Evolutionary conservation across 2,888 invertebrate genomes (phyloP), one percentile per base, ranked within the genome.

Genomic region (Fabriciana adippe): DNA sequence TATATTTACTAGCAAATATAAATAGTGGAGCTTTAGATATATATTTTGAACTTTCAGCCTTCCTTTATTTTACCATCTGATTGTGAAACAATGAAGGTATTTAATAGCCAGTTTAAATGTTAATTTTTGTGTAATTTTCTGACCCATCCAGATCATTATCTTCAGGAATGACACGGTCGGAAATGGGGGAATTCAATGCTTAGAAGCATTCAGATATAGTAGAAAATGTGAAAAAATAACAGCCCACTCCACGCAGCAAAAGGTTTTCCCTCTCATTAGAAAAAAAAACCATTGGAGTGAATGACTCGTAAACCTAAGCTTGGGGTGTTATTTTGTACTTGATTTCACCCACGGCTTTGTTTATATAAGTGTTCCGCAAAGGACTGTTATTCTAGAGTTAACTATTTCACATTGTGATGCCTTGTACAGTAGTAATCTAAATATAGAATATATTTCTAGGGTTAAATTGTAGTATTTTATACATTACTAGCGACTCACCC

Each of bases 141-240:
- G 51, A n/a, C 55, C 14, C 53, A 50, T 60, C 35, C 61, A 65
- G 50, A 65, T 51, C 68, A 68, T 70, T 64, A 70, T 62, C 48
- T 70, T 50, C 70, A 64, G 64, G 50, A 62, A 64, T 14, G 48
- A 54, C 54, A 59, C 57, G 13, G 55, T 48, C 55, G 13, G 15
- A 68, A 64, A 26, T 18, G 18, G 35, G 41, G 55, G 26, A 59
- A 45, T 59, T 21, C 59, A 57, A 64, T 45, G 51, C 51, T 41
- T 21, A 45, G 35, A 41, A 41, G 21, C 45, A 59, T 54, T 64
- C 55, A 55, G 48, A 55, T 68, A 48, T 60, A 41, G 41, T n/a
- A 64, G 41, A 45, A 47, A 64, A 64, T 64, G 35, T n/a, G 55
- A 57, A 18, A 54, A 63, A 57, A 59, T 48, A 54, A 67, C 14